Percentiles rank a stretch among this genome's conserved stretches.
Evolutionary conservation across 2,888 invertebrate genomes (phyloP).

Genomic region (Sipunculus nudus): DNA sequence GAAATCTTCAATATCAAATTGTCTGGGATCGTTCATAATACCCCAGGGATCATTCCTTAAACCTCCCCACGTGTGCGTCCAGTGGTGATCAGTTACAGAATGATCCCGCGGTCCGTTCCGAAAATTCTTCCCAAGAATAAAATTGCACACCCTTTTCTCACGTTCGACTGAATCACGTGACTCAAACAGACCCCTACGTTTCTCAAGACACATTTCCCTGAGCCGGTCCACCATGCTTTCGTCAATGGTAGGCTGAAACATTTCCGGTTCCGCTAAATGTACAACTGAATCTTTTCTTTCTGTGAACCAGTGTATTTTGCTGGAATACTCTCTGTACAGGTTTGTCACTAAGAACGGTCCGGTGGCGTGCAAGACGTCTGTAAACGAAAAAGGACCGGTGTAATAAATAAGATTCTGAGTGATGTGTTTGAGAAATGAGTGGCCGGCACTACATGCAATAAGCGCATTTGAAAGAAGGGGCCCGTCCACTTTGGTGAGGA

Average conservation of each 20-base stretch:
- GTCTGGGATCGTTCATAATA: too few relatives aligned
- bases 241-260: conserved; percentile 33
- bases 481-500: conserved; percentile 15
- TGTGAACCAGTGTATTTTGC: too few relatives aligned
- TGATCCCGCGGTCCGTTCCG: not conserved
- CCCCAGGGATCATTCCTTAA: conserved; percentile 28
- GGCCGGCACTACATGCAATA: conserved; percentile 30
- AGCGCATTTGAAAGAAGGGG: conserved; percentile 36
- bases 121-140: conserved; percentile 3
- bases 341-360: too few relatives aligned
- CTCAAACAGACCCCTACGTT: conserved; percentile 4
- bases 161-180: not conserved
- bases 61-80: conserved; percentile 39
- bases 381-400: conserved; percentile 15
- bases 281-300: too few relatives aligned
- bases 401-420: conserved; percentile 19
- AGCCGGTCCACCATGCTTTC: conserved; percentile 31
- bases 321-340: too few relatives aligned
- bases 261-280: conserved; percentile 23
- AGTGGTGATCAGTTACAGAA: conserved; percentile 31
- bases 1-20: too few relatives aligned
- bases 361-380: conserved; percentile 29
- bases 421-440: conserved; percentile 24
- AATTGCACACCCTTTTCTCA: conserved; percentile 18
- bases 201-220: conserved; percentile 21